Conservation (phyloP, 2,797 vertebrate genomes). For the Chrysolophus pictus region DNA sequence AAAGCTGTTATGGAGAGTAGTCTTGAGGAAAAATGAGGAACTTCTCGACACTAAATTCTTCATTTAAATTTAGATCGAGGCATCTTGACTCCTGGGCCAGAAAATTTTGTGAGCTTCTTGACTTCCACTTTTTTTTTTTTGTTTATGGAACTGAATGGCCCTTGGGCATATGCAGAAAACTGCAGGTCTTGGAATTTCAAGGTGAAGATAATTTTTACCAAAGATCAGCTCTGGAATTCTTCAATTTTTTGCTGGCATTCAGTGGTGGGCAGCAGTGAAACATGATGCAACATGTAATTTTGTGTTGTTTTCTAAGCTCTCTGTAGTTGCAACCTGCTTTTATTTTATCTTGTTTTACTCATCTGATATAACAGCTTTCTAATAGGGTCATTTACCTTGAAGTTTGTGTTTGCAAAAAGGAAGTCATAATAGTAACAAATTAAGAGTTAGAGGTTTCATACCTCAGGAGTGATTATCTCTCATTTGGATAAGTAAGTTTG, state of each 20-base stretch:
- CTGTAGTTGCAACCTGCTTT: neutral
- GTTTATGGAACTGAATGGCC: neutral
- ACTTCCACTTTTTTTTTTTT: neutral
- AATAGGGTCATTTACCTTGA: neutral
- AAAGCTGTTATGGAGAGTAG: neutral
- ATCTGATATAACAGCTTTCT: neutral
- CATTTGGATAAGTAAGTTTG: neutral
- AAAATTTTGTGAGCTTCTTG: neutral
- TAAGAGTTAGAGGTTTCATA: neutral
- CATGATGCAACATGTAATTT: rapidly evolving
- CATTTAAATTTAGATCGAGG: neutral
- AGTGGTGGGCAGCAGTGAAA: neutral
- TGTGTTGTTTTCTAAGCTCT: neutral
- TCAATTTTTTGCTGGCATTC: neutral
- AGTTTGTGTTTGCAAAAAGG: neutral
- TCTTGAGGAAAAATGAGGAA: neutral
- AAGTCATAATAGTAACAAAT: neutral
- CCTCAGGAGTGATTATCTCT: neutral
- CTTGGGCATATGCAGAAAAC: rapidly evolving
- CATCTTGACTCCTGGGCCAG: neutral
- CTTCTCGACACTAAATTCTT: neutral
- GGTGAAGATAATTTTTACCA: neutral
- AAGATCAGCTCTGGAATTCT: neutral
- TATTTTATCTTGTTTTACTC: neutral
- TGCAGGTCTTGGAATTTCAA: neutral